Evolutionary conservation across 2,888 invertebrate species (phyloP), one percentile per base, ranked within the genome.

Genomic region (Drosophila seclusa): DNA sequence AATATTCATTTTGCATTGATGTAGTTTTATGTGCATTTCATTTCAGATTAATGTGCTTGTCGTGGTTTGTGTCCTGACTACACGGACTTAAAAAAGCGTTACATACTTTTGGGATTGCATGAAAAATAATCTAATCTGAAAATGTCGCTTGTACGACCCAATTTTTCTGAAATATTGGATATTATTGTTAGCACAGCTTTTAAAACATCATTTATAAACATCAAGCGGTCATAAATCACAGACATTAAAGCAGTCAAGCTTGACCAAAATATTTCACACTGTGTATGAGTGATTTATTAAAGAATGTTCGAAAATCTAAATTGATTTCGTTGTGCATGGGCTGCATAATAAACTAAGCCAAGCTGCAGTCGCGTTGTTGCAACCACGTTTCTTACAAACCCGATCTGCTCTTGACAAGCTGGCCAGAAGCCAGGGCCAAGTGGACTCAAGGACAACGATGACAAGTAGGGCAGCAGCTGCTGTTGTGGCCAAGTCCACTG

Each of bases 231-330:
- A 72, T 80, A 72, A 76, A 76, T 76, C 76, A 59, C 4, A 16
- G 32, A 24, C 36, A n/a, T 27, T 16, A 29, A 36, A 42, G 59
- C 68, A 48, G 58, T 54, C 54, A 73, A 32, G 49, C 42, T 54
- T 18, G 27, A 57, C 42, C 36, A 55, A 57, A 60, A 63, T 45
- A 40, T 61, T 64, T 68, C 69, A 81, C 77, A 70, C 69, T 83
- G 79, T 82, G 89, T 81, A 82, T 84, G 89, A 81, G 84, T 87
- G 84, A 89, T 89, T 89, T 89, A 85, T 87, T 68, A 59, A 71
- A 72, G 49, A 57, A 68, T 80, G 68, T 76, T 73, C 53, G 24
- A 62, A 73, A 52, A 66, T 59, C 58, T 70, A 75, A 84, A 87
- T 85, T 79, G 87, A 85, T 84, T 84, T 79, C 68, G 71, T 87